Conservation (phyloP, 2,888 invertebrate species). For the Netelia virgata region DNA sequence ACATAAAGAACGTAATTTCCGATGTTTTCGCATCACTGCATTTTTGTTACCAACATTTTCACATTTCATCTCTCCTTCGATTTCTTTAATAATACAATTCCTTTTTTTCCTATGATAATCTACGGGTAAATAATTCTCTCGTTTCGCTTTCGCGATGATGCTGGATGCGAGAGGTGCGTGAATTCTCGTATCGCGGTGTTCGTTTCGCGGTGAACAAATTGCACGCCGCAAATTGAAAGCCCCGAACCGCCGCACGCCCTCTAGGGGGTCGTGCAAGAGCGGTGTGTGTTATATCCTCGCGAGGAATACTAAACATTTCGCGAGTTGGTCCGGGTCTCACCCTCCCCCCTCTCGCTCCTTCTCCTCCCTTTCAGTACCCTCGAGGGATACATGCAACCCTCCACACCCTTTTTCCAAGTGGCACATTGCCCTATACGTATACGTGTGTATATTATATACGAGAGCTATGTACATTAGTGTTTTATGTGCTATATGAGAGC, state of each 20-base stretch:
- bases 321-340: constrained; percentile 50
- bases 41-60: no score
- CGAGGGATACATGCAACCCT: background rate
- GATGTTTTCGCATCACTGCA: no score
- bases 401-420: constrained; percentile 59
- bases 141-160: constrained; percentile 33
- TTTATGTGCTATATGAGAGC: constrained; percentile 47
- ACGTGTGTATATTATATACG: constrained; percentile 16
- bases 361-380: background rate
- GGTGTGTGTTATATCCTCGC: constrained; percentile 65
- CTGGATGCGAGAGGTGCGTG: constrained; percentile 47
- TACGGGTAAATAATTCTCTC: background rate
- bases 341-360: constrained; percentile 8
- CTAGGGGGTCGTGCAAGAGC: constrained; percentile 15
- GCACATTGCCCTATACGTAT: constrained; percentile 26
- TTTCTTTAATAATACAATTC: no score
- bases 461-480: constrained; percentile 11
- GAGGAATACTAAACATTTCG: constrained; percentile 81
- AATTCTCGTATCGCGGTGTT: constrained; percentile 65
- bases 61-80: no score
- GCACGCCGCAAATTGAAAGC: constrained; percentile 82
- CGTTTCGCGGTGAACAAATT: constrained; percentile 76
- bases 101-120: no score
- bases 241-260: constrained; percentile 58
- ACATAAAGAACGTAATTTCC: no score